Base-by-base conservation (phyloP, 2,888 invertebrate genomes). In the Hirtodrosophila histrioides region DNA sequence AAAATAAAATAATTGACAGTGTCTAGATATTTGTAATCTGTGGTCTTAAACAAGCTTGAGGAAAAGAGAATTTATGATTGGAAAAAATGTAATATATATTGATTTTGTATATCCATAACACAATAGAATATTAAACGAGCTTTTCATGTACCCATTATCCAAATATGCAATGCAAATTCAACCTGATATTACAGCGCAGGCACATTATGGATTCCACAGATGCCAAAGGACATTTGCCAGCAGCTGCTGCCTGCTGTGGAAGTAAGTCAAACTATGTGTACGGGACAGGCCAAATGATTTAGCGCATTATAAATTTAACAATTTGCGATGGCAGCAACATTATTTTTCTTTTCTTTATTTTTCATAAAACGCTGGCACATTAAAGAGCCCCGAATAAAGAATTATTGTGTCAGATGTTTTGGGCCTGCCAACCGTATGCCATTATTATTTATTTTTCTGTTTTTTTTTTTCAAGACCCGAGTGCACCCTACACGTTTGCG, bases 321-420 rank as follows among this genome's bases (percentile, higher is more conserved):
- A 61, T 69, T 70, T 64, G 45, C 31, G 40, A 35, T 53, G 43
- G 17, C 17, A 17, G 17, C 17, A 17, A 17, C 27, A 27, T 23
- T 33, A 44, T 33, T 17, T 40, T 24, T 24, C 4, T 58, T 63
- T 51, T 36, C 29, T 8, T 37, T 4, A 3, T n/a, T 31, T n/a
- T 37, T 4, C 12, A 33, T 43, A 33, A 43, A 35, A 10, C 9
- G 9, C 10, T 43, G 37, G 36, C 24, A 40, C 50, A 23, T 44
- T 48, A 24, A 44, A 49, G 17, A 39, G 29, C 45, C 43, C 10
- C 10, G 45, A n/a, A 31, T 75, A 56, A 57, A 50, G 56, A 35
- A 79, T 75, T 77, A 77, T 79, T 75, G 77, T 84, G 82, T 84
- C 85, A 85, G 82, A 83, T 82, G 83, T 68, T 63, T 44, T 62